phyloP scores from a whole-genome alignment of 2,797 vertebrate genomes.

The Triplophysa bombifrons region DNA sequence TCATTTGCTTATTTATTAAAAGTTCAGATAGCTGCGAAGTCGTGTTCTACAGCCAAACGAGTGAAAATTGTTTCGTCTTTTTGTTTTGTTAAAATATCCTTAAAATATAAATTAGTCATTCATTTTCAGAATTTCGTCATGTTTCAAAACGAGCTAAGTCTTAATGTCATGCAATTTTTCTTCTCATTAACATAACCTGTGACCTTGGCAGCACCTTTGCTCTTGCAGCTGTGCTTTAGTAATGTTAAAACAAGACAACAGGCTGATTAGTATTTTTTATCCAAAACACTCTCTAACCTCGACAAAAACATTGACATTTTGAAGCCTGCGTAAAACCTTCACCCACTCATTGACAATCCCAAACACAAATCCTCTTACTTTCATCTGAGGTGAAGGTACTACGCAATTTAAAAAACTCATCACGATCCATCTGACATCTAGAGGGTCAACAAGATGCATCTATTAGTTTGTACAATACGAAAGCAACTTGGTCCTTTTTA shows the following conservation, averaged over 20 bases:
- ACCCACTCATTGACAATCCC: neutral
- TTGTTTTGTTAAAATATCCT: neutral
- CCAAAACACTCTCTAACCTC: neutral
- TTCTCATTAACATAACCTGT: neutral
- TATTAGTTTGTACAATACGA: neutral
- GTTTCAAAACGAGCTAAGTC: too few species aligned
- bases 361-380: neutral
- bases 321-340: neutral
- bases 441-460: slow-evolving; percentile 1
- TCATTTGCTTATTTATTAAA: slow-evolving; percentile 11
- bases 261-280: neutral
- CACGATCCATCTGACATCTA: neutral
- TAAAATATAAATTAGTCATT: neutral
- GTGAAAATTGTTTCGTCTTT: neutral
- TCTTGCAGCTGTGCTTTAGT: neutral
- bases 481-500: neutral
- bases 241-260: neutral
- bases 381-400: neutral
- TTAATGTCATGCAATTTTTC: neutral
- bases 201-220: neutral
- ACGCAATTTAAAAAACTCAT: neutral
- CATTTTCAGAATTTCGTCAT: too few species aligned
- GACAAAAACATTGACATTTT: neutral
- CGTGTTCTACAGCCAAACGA: too few species aligned
- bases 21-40: neutral